phyloP scores from a whole-genome alignment of 2,888 invertebrate species.

The Caenorhabditis sp. region DNA sequence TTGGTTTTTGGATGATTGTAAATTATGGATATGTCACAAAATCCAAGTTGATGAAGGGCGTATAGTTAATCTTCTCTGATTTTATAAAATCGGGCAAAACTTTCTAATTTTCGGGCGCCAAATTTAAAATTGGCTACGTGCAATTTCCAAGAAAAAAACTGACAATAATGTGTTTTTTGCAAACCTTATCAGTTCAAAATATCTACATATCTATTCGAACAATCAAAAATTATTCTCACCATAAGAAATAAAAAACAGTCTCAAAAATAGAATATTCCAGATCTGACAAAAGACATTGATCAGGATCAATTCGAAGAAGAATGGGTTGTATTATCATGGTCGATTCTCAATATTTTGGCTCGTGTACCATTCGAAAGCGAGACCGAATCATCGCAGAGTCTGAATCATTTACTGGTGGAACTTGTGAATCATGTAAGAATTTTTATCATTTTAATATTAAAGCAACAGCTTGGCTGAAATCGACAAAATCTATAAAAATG shows the following conservation, averaged over 20 bases:
- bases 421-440: constrained; percentile 20
- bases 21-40: no score
- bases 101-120: no score
- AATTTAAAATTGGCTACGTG: no score
- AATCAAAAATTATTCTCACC: neutral
- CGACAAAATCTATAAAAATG: neutral
- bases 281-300: neutral
- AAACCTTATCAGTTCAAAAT: neutral
- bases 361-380: constrained; percentile 19
- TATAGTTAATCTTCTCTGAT: no score
- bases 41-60: no score
- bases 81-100: no score
- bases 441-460: neutral
- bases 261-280: constrained; percentile 23
- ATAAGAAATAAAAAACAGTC: no score
- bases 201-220: neutral
- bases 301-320: constrained; percentile 46
- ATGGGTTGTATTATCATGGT: constrained; percentile 48
- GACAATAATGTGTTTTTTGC: no score
- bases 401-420: constrained; percentile 26
- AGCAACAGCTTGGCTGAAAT: neutral
- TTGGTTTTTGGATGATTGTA: no score
- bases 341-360: constrained; percentile 27
- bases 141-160: no score
- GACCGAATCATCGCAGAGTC: constrained; percentile 6